Percentiles rank a stretch among this genome's conserved stretches.
Evolutionary conservation across 1,140 invertebrate species (phyloP).

Genomic region (Nymphalis io): DNA sequence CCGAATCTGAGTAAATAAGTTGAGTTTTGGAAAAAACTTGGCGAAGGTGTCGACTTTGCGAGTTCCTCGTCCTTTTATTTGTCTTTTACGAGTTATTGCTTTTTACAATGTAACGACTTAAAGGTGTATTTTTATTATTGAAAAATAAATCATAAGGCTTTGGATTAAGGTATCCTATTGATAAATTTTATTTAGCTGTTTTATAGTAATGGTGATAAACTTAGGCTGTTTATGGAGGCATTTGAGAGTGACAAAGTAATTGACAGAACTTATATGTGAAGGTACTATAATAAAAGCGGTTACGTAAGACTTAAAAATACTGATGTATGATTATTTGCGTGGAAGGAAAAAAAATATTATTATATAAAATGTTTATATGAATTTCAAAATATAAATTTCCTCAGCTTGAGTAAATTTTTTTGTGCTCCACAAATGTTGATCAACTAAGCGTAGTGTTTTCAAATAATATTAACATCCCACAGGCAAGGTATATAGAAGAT

Average conservation of each 20-base stretch:
- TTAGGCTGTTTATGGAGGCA: conserved; percentile 21
- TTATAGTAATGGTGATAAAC: neutral
- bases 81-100: conserved; percentile 32
- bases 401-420: too few species aligned
- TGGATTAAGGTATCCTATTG: neutral
- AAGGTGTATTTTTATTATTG: neutral
- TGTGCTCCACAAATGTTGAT: too few species aligned
- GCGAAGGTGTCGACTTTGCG: conserved; percentile 41
- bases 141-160: neutral
- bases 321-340: too few species aligned
- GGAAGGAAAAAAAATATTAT: too few species aligned
- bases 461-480: too few species aligned
- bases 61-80: conserved; percentile 35
- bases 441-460: too few species aligned
- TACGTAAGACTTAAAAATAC: neutral
- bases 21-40: conserved; percentile 48
- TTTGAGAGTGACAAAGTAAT: conserved; percentile 23
- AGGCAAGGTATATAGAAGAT: too few species aligned
- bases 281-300: neutral
- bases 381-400: too few species aligned
- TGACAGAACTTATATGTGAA: conserved; percentile 13
- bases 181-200: neutral
- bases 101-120: conserved; percentile 10
- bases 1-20: conserved; percentile 42
- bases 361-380: too few species aligned